Conservation (phyloP, 1,140 invertebrate species). For the Bombus confusus region DNA sequence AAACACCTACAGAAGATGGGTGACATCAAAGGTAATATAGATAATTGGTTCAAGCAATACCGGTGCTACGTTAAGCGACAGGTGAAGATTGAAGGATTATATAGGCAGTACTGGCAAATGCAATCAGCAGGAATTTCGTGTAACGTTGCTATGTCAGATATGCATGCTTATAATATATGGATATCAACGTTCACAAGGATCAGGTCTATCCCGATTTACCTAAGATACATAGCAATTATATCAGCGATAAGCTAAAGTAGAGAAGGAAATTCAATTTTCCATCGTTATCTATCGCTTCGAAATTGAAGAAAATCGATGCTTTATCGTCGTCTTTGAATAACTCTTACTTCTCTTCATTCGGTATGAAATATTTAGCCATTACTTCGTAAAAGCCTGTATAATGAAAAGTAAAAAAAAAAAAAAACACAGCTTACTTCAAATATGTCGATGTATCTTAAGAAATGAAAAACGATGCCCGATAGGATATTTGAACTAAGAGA, state of each 20-base stretch:
- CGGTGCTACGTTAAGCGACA: slow-evolving; percentile 48
- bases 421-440: no score
- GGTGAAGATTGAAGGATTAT: slow-evolving; percentile 66
- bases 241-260: slow-evolving; percentile 16
- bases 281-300: no score
- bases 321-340: no score
- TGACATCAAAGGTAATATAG: slow-evolving; percentile 66
- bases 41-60: slow-evolving; percentile 64
- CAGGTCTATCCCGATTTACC: slow-evolving; percentile 31
- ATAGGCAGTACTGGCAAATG: slow-evolving; percentile 55
- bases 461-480: no score
- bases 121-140: slow-evolving; percentile 63
- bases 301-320: no score
- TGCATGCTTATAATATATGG: slow-evolving; percentile 16
- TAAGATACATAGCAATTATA: slow-evolving; percentile 30
- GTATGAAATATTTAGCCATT: no score
- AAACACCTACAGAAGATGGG: slow-evolving; percentile 59
- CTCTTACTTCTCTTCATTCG: no score
- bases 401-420: no score
- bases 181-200: slow-evolving; percentile 29
- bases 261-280: slow-evolving; percentile 50
- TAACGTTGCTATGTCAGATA: slow-evolving; percentile 10
- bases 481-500: no score
- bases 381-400: no score
- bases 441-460: no score